Evolutionary conservation across 2,797 vertebrate species (phyloP).

Genomic region (Lemur catta): DNA sequence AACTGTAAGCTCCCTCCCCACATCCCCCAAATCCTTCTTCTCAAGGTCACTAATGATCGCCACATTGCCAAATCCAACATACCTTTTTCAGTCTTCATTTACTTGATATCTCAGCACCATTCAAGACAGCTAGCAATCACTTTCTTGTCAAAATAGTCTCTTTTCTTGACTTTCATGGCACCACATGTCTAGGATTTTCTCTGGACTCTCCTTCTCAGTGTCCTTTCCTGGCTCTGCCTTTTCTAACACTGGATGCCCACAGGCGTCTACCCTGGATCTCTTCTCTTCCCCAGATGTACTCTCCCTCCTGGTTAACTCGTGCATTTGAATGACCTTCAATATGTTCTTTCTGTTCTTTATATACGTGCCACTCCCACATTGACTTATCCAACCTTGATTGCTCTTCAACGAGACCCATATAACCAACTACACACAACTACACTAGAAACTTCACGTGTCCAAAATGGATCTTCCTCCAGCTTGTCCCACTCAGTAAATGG

Average conservation of each 20-base stretch:
- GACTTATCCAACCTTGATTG: not conserved
- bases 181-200: not conserved
- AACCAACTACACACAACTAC: not conserved
- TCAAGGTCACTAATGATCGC: not conserved
- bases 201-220: not conserved
- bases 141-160: not conserved
- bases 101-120: not conserved
- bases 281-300: not conserved
- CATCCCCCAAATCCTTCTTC: not conserved
- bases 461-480: not conserved
- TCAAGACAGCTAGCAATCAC: not conserved
- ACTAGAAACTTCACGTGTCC: not conserved
- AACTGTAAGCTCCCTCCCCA: not conserved
- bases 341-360: not conserved
- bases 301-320: not conserved
- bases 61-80: not conserved
- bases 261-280: not conserved
- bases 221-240: not conserved
- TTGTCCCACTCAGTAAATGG: not conserved
- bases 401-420: not conserved
- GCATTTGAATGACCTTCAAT: not conserved
- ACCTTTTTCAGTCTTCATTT: not conserved
- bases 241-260: not conserved
- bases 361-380: not conserved
- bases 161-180: not conserved